Base-by-base conservation (phyloP, 2,888 invertebrate species). In the Leptinotarsa peninsularis region DNA sequence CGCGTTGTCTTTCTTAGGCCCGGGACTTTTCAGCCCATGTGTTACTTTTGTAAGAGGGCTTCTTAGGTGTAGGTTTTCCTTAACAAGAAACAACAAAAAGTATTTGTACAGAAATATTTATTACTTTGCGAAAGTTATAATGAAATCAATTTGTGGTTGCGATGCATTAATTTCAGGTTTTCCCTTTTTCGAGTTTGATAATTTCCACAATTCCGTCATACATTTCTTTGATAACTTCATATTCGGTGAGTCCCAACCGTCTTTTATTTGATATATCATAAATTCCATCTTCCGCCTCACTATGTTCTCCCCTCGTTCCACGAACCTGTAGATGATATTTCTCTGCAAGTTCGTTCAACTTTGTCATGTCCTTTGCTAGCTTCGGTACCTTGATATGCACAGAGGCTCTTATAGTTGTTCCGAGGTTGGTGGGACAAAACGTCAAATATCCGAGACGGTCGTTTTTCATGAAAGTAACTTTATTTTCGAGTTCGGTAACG, bases 401-500 rank as follows among this genome's bases (percentile, higher is more conserved):
- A 43, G 92, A 93, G 72, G 93, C 93, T 73, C 94, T 89, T 74
- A 94, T 90, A 15, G 93, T 92, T 21, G 93, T 94, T 69, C 94
- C 93, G 84, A 91, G 89, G 87, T 94, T 94, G 72, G 93, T 93
- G 27, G 94, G 94, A 86, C 94, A 94, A 89, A 93, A 93, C 52
- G 93, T 93, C 78, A 94, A 87, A 88, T 90, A 93, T 49, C 94
- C 94, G 79, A 93, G 89, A 73, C 92, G 90, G 15, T 91, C 90
- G 85, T 91, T 90, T 72, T 89, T 89, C 27, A 91, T 88, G 87
- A 93, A 93, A 27, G 88, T 88, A 58, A 91, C 80, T 77, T 88
- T 87, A 76, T 87, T 87, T 82, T 91, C 91, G 71, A 92, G 88
- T 71, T 89, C 87, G 67, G 89, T 87, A 58, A 92, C 90, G 33